A percentile compares a stretch with the other conserved stretches of the same genome.
Conservation (phyloP, 2,888 invertebrate species). For the Sarcophaga subvicina region DNA sequence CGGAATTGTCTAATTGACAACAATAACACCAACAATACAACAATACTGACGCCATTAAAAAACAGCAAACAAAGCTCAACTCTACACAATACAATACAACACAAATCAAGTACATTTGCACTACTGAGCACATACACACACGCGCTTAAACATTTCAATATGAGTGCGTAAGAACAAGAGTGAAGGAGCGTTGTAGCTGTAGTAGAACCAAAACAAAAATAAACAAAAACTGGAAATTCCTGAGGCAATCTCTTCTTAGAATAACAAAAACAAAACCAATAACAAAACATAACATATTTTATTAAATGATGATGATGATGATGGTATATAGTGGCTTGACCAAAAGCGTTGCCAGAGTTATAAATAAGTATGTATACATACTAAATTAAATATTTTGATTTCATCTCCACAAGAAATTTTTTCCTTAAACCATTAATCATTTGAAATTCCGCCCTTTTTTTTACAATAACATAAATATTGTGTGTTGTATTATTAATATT, state of each 20-base stretch:
- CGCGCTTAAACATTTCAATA: no score
- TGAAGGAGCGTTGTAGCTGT: no score
- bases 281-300: background rate
- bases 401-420: background rate
- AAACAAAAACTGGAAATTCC: background rate
- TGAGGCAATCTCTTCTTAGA: background rate
- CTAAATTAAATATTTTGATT: background rate
- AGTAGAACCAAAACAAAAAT: background rate
- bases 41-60: background rate
- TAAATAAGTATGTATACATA: background rate
- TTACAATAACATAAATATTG: background rate
- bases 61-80: background rate
- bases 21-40: no score
- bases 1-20: background rate
- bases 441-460: background rate
- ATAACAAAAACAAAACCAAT: background rate
- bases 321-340: background rate
- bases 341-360: background rate
- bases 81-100: background rate
- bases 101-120: constrained; percentile 32
- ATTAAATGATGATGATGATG: no score
- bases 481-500: background rate
- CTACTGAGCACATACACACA: background rate
- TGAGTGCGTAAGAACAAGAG: no score
- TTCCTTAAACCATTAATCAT: constrained; percentile 8